Base-by-base conservation (phyloP, 2,113 vertebrate genomes). In the Onychorhynchus coronatus region DNA sequence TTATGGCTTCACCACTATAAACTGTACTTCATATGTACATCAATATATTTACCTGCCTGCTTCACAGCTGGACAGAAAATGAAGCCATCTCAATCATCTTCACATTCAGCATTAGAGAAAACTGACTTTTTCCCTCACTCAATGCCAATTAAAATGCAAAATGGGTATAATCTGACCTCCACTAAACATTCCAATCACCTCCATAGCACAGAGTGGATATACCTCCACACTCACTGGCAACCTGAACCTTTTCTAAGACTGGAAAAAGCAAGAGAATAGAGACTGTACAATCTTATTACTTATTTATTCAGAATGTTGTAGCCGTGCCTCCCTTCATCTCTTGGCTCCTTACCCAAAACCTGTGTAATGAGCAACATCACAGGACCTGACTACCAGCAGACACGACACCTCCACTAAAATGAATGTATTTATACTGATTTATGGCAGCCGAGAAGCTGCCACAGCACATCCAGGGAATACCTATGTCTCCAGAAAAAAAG, bases 11-110 rank as follows among this genome's bases (percentile, higher is more conserved):
- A 70, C 42, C 61, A 22, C 72, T 88, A 44, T 35, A 89, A 95
- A 78, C 24, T 27, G 49, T 44, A 66, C 31, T 37, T 35, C 35
- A 61, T 59, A 59, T 39, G 61, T 62, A 55, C 82, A 92, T 94
- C 80, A 88, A 62, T 80, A 74, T 70, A 73, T 85, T 94, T 92
- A 94, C 73, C 91, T 91, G 44, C 31, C 74, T 75, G 21, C 84
- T 91, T 91, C 61, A 49, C 92, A 93, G 73, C 61, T 90, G 86
- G 91, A 87, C 72, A 89, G 76, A 91, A 96, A 95, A 96, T 67
- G 12, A 91, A 91, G 76, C 77, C 22, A 14, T 91, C 77, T 94
- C 86, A 82, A 90, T 95, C 86, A 86, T 62, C 79, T 95, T 89
- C 83, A 58, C 49, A 85, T 85, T 79, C 61, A 93, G 65, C 56